Base-by-base conservation (phyloP, 2,888 invertebrate genomes). In the Muscina levida region DNA sequence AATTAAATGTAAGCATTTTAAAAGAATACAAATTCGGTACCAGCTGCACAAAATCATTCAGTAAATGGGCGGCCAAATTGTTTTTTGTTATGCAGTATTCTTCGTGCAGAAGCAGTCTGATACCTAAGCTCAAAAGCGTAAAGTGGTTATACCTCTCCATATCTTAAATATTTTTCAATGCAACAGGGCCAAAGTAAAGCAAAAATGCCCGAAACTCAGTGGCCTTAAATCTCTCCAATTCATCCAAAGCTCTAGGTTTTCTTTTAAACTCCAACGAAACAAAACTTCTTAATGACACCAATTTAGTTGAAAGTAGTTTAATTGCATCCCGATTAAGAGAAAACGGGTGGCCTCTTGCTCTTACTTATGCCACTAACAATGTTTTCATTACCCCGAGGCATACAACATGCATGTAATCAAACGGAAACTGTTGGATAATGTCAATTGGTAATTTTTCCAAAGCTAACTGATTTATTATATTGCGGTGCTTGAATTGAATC, bases 51-150 rank as follows among this genome's bases (percentile, higher is more conserved):
- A 31, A 31, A 31, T 65, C 51, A 66, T 73, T 53, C 15, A 53
- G 26, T 53, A 53, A 53, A 13, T 53, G 56, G 26, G 8, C 15
- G 22, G 56, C 56, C 13, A 53, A 53, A 22, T 53, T n/a, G 48
- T 76, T 76, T 62, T 70, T 26, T n/a, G 62, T 51, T n/a, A 24
- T 37, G 62, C 62, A 70, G 48, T 76, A 53, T 24, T 76, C 53
- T 1, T 62, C 46, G 42, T 65, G 51, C 8, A 65, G 53, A 53
- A 76, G 62, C 31, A 76, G 19, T 70, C 57, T 39, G 5, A 62
- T 70, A 57, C 26, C 70, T 26, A 51, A 70, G 26, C 70, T 62
- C 0, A 76, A 48, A 13, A 71, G 51, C 19, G 65, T 11, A 51
- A 74, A 74, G 66, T 74, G 53, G 26, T 74, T 17, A 17, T 53